phyloP scores from a whole-genome alignment of 2,888 invertebrate genomes.

The Acrocyrtus sp. region DNA sequence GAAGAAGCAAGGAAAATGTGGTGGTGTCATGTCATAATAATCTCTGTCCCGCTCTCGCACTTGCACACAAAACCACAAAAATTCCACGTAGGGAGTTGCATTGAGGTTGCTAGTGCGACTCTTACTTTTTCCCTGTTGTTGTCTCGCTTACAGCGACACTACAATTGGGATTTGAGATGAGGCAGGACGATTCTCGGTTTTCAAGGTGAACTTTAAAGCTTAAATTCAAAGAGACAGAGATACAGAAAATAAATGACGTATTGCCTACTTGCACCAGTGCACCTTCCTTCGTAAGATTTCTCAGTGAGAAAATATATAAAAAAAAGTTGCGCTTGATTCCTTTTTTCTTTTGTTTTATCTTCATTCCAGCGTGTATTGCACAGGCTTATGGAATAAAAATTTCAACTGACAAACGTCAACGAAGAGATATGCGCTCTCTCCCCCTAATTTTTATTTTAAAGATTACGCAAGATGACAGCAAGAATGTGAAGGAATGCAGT shows the following conservation, averaged over 20 bases:
- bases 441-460: background rate
- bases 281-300: no score
- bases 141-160: no score
- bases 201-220: background rate
- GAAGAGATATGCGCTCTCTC: no score
- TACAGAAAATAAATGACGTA: background rate
- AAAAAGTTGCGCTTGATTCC: no score
- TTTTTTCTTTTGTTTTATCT: no score
- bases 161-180: background rate
- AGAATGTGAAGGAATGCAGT: background rate
- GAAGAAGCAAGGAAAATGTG: no score
- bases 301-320: no score
- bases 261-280: no score
- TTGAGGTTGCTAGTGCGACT: no score
- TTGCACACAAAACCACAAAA: background rate
- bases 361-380: no score
- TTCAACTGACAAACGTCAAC: background rate
- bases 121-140: background rate
- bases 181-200: background rate
- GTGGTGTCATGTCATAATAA: background rate
- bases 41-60: background rate
- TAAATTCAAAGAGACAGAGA: background rate
- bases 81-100: background rate
- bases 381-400: no score
- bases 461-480: conserved; percentile 5